phyloP scores from a whole-genome alignment of 2,797 vertebrate genomes.

The Ctenopoma multispine region DNA sequence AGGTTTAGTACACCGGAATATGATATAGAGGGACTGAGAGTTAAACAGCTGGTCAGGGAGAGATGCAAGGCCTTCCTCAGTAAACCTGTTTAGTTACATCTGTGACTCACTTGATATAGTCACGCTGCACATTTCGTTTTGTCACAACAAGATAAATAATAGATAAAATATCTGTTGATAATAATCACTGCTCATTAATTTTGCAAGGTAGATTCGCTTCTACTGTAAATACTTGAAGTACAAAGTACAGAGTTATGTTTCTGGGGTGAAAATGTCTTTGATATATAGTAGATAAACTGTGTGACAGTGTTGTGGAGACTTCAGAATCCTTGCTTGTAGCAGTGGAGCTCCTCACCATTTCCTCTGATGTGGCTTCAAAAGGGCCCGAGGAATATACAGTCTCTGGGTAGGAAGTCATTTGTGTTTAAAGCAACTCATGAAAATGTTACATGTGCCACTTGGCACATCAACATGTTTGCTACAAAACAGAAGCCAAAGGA shows the following conservation, averaged over 20 bases:
- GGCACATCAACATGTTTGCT: conserved; percentile 35
- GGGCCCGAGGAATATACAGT: conserved; percentile 57
- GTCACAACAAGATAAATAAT: conserved; percentile 39
- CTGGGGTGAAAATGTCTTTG: conserved; percentile 35
- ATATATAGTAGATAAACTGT: conserved; percentile 52
- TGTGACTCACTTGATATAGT: conserved; percentile 12
- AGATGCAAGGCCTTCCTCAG: neutral
- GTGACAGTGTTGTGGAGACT: conserved; percentile 45
- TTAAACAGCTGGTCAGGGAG: conserved; percentile 50
- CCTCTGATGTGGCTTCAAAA: conserved; percentile 71
- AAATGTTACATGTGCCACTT: conserved; percentile 47
- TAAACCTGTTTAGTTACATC: conserved; percentile 2
- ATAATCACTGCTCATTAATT: conserved; percentile 30
- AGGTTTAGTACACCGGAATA: conserved; percentile 64
- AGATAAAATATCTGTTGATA: conserved; percentile 36
- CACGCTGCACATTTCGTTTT: conserved; percentile 22
- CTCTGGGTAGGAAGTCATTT: conserved; percentile 58
- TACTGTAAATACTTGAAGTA: conserved; percentile 16
- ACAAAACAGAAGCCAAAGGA: conserved; percentile 14
- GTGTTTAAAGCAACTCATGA: conserved; percentile 63
- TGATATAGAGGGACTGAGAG: conserved; percentile 57
- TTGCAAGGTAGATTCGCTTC: conserved; percentile 16
- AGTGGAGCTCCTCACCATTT: conserved; percentile 47
- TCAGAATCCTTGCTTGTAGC: conserved; percentile 43
- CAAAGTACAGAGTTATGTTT: conserved; percentile 29